Base-by-base conservation (phyloP, 2,888 invertebrate species). In the Myathropa florea region DNA sequence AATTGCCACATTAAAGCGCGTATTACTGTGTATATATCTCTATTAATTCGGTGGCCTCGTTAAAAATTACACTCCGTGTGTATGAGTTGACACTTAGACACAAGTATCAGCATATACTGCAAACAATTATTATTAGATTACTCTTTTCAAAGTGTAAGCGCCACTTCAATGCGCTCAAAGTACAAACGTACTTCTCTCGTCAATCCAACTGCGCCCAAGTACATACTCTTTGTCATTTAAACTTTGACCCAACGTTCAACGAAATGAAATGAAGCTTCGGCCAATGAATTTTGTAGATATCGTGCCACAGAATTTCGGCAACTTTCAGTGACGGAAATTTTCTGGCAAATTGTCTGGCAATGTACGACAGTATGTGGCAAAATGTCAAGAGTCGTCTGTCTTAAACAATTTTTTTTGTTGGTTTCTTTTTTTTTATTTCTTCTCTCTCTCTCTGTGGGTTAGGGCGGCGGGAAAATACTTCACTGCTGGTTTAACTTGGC, bases 41-140 rank as follows among this genome's bases (percentile, higher is more conserved):
- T 65, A 70, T 71, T 72, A 63, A 75, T 78, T 26, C 24, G 55
- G 21, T 59, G 63, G 55, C 70, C 84, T 80, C 65, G 80, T 80
- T 76, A 72, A 71, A 65, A 57, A 3, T 2, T 2, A 12, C n/a
- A n/a, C n/a, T n/a, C n/a, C n/a, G 3, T 4, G 23, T 9, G 24
- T 24, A 46, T 28, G 24, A 23, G 7, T 10, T 46, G 7, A 18
- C n/a, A 46, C 18, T 39, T n/a, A 39, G 3, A 39, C 4, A 7
- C 46, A 18, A 46, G 39, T n/a, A 0, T 46, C 33, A 33, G 33
- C 10, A 4, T 46, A 46, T 28, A 28, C 60, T 46, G 46, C 46
- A 46, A 64, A 26, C 23, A 64, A 82, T 75, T 86, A 86, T 86
- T 73, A 61, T 63, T 73, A 86, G 82, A 82, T 82, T 82, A 82